Percentiles rank a stretch among this genome's conserved stretches.
Conservation (phyloP, 2,797 vertebrate species). For the Mus minutoides region DNA sequence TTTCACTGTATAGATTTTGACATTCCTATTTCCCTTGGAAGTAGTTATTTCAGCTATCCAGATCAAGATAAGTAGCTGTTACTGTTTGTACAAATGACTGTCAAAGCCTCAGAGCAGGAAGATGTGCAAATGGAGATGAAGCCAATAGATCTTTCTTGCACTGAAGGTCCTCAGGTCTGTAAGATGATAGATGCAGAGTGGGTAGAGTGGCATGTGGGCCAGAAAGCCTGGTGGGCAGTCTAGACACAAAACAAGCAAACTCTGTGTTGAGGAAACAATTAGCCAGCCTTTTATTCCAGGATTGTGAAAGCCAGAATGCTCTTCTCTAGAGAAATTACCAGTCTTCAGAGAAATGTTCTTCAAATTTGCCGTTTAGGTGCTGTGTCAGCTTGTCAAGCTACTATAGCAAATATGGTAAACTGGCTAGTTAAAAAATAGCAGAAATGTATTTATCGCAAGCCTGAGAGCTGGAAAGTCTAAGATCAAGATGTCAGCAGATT, state of each 20-base stretch:
- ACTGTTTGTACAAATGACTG: neutral
- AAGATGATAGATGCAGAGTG: neutral
- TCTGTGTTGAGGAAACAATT: neutral
- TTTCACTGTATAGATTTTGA: slow-evolving; percentile 28
- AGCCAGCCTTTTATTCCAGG: neutral
- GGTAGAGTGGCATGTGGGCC: neutral
- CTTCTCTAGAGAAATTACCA: neutral
- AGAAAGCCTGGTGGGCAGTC: neutral
- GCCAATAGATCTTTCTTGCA: neutral
- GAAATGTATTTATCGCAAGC: neutral
- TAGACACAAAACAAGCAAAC: neutral
- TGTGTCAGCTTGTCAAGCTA: neutral
- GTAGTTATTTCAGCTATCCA: slow-evolving; percentile 1
- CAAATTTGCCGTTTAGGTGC: neutral
- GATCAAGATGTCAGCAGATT: neutral
- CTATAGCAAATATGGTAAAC: neutral
- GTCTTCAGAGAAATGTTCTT: neutral
- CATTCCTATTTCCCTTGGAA: slow-evolving; percentile 4
- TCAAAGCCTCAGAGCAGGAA: neutral
- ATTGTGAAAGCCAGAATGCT: neutral
- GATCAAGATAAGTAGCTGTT: neutral
- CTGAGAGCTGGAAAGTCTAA: neutral
- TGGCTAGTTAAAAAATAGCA: neutral
- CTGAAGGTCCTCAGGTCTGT: neutral
- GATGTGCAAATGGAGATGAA: neutral